Percentiles rank a stretch among this genome's conserved stretches.
These are phyloP conservation scores for Pristionchus maxplancki DNA, from an alignment of 2,888 invertebrate species.

Conservation along the genomic window DNA sequence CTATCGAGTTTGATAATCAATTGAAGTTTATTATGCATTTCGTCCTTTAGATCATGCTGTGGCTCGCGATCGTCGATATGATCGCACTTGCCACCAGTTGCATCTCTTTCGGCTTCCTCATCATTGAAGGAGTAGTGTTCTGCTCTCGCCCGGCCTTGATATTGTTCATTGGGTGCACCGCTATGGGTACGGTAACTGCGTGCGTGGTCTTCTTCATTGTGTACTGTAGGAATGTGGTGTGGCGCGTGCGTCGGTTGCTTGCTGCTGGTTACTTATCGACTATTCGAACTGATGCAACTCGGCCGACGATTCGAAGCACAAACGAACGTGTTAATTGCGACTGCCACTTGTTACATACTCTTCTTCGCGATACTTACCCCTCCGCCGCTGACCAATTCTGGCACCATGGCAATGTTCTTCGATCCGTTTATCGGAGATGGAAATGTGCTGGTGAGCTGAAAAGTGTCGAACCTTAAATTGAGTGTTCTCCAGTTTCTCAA, in stretches of 20 bases:
- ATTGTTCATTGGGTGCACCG: not conserved
- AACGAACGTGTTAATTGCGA: not conserved
- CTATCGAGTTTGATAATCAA: not conserved
- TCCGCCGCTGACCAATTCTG: not conserved
- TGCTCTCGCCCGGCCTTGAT: not conserved
- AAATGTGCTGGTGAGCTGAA: not conserved
- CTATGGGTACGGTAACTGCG: not conserved
- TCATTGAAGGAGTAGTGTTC: not conserved
- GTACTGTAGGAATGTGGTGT: not conserved
- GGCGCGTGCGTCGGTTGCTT: constrained; percentile 25
- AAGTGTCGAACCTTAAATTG: not conserved
- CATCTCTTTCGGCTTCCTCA: not conserved
- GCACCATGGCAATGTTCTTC: not conserved
- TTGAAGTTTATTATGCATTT: not conserved
- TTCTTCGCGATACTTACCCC: constrained; percentile 4
- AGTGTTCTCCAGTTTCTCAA: not conserved
- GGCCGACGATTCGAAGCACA: not conserved
- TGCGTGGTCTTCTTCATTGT: not conserved
- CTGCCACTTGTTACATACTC: not conserved
- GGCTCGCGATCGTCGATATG: not conserved
- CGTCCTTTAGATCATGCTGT: not conserved
- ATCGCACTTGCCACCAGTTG: not conserved
- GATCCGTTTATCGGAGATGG: constrained; percentile 1
- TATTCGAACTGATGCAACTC: not conserved
- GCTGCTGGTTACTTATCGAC: not conserved